These are phyloP conservation scores for Limnephilus auricula DNA, from an alignment of 2,888 invertebrate species.

Conservation along the genomic window DNA sequence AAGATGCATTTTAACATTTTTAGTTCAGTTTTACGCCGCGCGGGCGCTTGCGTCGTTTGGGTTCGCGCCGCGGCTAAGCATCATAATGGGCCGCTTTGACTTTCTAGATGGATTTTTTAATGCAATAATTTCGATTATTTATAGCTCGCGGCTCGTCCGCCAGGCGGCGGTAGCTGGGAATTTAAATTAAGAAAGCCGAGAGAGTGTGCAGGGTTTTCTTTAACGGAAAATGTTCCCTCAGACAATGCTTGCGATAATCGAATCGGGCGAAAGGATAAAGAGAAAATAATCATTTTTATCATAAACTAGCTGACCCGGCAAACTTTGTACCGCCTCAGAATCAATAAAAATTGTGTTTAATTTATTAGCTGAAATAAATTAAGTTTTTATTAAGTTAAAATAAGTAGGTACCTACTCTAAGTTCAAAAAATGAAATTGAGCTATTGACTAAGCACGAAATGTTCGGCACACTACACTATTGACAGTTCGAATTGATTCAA, in stretches of 20 bases:
- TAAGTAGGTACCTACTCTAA: no score
- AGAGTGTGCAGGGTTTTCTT: constrained; percentile 18
- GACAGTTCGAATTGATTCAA: no score
- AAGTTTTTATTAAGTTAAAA: no score
- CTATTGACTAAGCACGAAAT: no score
- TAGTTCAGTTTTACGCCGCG: not conserved
- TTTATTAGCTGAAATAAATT: no score
- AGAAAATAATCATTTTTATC: not conserved
- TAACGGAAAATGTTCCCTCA: constrained; percentile 32
- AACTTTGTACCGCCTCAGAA: no score
- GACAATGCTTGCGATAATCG: constrained; percentile 30
- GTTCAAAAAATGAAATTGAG: no score
- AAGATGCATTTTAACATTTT: constrained; percentile 27
- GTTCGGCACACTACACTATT: no score
- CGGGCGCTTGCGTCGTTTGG: constrained; percentile 57
- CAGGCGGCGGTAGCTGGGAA: constrained; percentile 69
- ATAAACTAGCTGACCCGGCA: no score
- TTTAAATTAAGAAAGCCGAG: constrained; percentile 62
- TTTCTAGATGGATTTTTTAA: constrained; percentile 86
- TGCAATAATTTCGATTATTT: constrained; percentile 84
- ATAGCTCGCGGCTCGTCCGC: constrained; percentile 72
- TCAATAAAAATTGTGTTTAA: no score
- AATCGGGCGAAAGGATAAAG: constrained; percentile 23
- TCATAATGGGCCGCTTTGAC: constrained; percentile 81
- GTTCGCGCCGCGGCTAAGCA: constrained; percentile 68